Percentiles rank a stretch among this genome's conserved stretches.
Evolutionary conservation across 2,113 vertebrate species (phyloP).

Genomic region (Muntiacus muntjak): DNA sequence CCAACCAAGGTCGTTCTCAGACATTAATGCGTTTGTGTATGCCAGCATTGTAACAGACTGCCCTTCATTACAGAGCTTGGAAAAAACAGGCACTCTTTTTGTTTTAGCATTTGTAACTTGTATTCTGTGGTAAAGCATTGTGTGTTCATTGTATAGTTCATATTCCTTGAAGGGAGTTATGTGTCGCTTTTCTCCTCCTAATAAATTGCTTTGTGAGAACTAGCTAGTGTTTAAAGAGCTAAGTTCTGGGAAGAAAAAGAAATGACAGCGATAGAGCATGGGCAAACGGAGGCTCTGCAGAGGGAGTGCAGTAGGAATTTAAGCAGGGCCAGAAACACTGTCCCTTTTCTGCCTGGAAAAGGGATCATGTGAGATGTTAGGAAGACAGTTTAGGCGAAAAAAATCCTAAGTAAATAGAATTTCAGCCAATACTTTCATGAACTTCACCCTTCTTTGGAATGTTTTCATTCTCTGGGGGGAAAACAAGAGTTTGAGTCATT

Average conservation of each 20-base stretch:
- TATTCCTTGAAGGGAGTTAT: conserved; percentile 24
- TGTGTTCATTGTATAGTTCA: background rate
- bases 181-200: background rate
- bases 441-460: conserved; percentile 59
- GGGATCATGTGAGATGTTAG: conserved; percentile 46
- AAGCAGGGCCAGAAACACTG: background rate
- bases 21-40: background rate
- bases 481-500: conserved; percentile 55
- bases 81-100: conserved; percentile 25
- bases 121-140: background rate
- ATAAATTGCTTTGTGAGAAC: conserved; percentile 38
- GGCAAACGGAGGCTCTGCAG: background rate
- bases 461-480: conserved; percentile 49
- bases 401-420: conserved; percentile 50
- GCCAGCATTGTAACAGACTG: background rate
- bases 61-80: background rate
- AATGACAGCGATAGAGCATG: background rate
- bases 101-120: conserved; percentile 22
- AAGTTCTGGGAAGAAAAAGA: conserved; percentile 22
- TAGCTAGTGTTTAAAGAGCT: conserved; percentile 34
- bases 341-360: conserved; percentile 43
- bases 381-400: background rate
- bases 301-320: background rate
- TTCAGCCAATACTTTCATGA: conserved; percentile 38
- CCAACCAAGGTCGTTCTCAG: background rate